phyloP scores from a whole-genome alignment of 1,140 invertebrate genomes.

The Solen grandis region DNA sequence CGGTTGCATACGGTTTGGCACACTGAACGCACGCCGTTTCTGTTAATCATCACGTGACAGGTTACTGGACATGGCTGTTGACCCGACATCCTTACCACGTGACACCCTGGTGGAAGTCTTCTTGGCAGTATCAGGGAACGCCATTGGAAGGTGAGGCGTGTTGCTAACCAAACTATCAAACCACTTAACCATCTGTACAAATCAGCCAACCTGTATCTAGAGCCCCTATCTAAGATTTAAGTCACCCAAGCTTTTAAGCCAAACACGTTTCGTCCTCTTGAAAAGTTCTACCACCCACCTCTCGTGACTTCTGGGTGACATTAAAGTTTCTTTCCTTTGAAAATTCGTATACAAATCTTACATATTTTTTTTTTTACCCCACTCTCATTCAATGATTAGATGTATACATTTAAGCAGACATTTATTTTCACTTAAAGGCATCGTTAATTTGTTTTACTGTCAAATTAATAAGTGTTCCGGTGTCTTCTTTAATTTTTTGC shows the following conservation, averaged over 20 bases:
- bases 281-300: too few relatives aligned
- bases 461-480: neutral
- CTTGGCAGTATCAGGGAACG: slow-evolving; percentile 86
- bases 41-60: neutral
- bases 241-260: neutral
- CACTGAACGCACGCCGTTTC: slow-evolving; percentile 85
- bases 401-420: neutral
- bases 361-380: neutral
- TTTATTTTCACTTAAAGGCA: neutral
- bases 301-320: too few relatives aligned
- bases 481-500: neutral
- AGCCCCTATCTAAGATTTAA: too few relatives aligned
- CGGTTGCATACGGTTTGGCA: too few relatives aligned
- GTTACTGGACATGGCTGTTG: neutral
- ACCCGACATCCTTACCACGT: slow-evolving; percentile 54
- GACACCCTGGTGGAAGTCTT: slow-evolving; percentile 87
- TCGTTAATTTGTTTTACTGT: neutral
- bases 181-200: neutral
- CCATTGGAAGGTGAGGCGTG: slow-evolving; percentile 83
- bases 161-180: neutral
- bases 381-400: neutral
- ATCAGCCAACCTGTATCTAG: neutral
- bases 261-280: too few relatives aligned
- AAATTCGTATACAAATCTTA: too few relatives aligned
- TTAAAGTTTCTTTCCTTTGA: neutral